Evolutionary conservation across 2,888 invertebrate genomes (phyloP).

Genomic region (Tiliacea aurago): DNA sequence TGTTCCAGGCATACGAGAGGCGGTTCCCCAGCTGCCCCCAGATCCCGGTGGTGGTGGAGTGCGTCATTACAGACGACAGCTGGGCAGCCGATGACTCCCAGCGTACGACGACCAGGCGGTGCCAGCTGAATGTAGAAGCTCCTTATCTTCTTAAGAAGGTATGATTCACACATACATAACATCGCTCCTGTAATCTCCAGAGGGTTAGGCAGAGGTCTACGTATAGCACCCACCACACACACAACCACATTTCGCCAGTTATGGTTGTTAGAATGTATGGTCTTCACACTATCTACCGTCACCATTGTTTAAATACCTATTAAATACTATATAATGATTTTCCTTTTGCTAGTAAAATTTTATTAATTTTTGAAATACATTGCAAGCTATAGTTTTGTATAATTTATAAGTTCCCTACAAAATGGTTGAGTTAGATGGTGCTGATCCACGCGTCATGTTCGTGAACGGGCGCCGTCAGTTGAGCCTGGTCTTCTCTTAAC

Average conservation of each 20-base stretch:
- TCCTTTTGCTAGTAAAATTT: too few species aligned
- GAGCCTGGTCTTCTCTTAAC: too few species aligned
- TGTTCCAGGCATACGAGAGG: slow-evolving; percentile 96
- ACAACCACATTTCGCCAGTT: too few species aligned
- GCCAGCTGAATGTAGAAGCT: slow-evolving; percentile 97
- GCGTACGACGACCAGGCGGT: slow-evolving; percentile 95
- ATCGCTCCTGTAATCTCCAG: not conserved
- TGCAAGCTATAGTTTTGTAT: too few species aligned
- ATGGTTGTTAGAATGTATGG: not conserved
- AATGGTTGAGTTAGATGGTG: too few species aligned
- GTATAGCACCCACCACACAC: too few species aligned
- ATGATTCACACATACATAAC: slow-evolving; percentile 13
- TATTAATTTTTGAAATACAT: too few species aligned
- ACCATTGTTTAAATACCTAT: not conserved
- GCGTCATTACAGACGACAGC: slow-evolving; percentile 94
- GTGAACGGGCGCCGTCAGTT: too few species aligned
- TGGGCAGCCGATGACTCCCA: slow-evolving; percentile 94
- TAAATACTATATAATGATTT: too few species aligned
- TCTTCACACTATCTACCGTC: not conserved
- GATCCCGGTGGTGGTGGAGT: slow-evolving; percentile 98
- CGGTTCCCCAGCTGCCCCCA: slow-evolving; percentile 98
- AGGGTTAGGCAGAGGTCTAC: not conserved
- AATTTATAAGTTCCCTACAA: too few species aligned
- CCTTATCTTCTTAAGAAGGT: slow-evolving; percentile 98
- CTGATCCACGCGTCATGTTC: too few species aligned